Conservation (phyloP, 53 echinoderm and acorn worm genomes). For the Echinometra lucunter region DNA sequence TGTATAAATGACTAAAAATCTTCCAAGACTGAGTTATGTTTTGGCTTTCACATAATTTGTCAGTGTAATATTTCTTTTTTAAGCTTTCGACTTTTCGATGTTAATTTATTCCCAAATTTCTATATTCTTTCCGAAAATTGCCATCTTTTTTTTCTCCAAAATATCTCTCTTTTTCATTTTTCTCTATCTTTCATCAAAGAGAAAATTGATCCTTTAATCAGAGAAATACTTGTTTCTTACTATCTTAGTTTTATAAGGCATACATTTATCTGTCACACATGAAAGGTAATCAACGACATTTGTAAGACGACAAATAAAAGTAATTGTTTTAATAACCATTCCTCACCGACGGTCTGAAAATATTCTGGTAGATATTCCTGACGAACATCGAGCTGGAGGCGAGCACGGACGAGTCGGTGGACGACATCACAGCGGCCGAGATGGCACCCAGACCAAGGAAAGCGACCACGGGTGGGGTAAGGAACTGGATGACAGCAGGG, state of each 20-base stretch:
- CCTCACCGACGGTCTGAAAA: slow-evolving; percentile 43
- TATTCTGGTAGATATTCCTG: slow-evolving; percentile 72
- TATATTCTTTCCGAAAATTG: no score
- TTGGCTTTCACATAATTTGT: no score
- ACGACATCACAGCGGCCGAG: slow-evolving; percentile 83
- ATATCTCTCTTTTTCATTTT: not conserved
- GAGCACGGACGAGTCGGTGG: slow-evolving; percentile 79
- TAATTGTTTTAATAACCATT: no score
- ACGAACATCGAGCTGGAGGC: slow-evolving; percentile 79
- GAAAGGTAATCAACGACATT: not conserved
- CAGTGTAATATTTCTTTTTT: no score
- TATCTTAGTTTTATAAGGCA: not conserved
- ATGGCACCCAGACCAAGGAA: slow-evolving; percentile 81
- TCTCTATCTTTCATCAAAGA: no score
- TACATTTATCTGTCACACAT: not conserved
- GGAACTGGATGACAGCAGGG: slow-evolving; percentile 77
- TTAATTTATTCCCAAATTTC: no score
- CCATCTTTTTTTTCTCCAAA: no score
- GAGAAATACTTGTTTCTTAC: not conserved
- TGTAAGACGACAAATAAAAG: no score
- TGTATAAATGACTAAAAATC: no score
- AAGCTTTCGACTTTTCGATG: no score
- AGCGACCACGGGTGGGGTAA: slow-evolving; percentile 75
- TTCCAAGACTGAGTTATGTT: no score
- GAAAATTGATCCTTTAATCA: not conserved